phyloP scores from a whole-genome alignment of 2,113 vertebrate genomes.

The Lepidothrix coronata region DNA sequence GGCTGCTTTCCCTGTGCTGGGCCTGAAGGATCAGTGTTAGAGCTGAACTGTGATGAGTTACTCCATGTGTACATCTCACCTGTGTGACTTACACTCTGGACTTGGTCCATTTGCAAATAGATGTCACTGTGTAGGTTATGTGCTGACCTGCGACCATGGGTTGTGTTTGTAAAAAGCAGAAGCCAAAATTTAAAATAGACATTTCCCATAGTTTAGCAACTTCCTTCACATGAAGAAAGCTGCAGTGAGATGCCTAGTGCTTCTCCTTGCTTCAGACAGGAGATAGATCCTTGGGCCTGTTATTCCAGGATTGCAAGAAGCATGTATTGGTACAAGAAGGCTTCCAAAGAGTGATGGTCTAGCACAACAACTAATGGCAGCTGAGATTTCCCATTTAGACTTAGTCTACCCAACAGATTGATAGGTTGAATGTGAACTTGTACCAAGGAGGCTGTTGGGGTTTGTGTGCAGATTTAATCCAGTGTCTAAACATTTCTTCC shows the following conservation, averaged over 20 bases:
- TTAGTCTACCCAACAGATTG: background rate
- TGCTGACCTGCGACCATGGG: background rate
- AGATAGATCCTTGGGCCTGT: background rate
- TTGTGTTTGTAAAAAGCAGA: background rate
- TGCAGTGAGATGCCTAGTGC: background rate
- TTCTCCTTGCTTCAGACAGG: background rate
- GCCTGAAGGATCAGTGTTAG: background rate
- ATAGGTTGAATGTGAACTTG: background rate
- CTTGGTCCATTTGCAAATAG: background rate
- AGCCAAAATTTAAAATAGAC: background rate
- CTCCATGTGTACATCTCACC: background rate
- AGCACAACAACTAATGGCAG: background rate
- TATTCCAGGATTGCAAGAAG: background rate
- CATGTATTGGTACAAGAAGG: rapidly evolving
- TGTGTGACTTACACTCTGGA: background rate
- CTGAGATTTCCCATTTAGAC: background rate
- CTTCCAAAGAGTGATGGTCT: background rate
- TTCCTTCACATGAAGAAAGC: background rate
- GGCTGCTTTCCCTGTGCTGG: background rate
- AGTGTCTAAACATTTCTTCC: background rate
- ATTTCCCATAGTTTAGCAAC: background rate
- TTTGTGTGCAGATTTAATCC: conserved; percentile 9
- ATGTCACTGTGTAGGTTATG: background rate
- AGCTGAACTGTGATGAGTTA: background rate
- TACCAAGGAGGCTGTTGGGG: background rate